Evolutionary conservation across 2,797 vertebrate genomes (phyloP), one percentile per base, ranked within the genome.

Genomic region (Hypotaenidia okinawae): DNA sequence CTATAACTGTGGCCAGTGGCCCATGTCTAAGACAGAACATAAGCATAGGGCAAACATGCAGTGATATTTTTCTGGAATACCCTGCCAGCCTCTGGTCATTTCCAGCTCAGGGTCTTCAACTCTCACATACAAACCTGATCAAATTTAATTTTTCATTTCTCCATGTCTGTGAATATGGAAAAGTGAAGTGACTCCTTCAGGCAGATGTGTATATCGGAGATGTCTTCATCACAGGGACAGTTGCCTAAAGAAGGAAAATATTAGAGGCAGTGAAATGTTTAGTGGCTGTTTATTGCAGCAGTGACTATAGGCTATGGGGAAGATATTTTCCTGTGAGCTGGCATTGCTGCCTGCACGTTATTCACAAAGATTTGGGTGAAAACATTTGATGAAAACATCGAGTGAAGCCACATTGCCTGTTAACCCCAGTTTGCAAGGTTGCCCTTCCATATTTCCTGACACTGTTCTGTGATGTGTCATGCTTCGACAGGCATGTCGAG

Each of bases 141-240:
- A 89, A 39, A 64, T 47, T 68, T 32, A 54, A 92, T 93, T 93
- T 88, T 95, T 95, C 89, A 85, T 93, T 79, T 81, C 45, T 80
- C 28, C 6, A 0, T 24, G 24, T 35, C 49, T 80, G 27, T 49
- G 81, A 57, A 13, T 10, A 77, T 61, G 75, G 79, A 82, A 12
- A 82, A 80, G 49, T 8, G 61, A 90, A 92, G 89, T 82, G 76
- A 68, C 57, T 95, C 39, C 89, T 91, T 33, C 32, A 85, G 90
- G 90, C 86, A 93, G 61, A 87, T 73, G 35, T 83, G 23, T 25
- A 10, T 55, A 16, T 68, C 63, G 75, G 39, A 57, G 61, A 23
- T 59, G 28, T 58, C 41, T 90, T 61, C 47, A 73, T 94, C 33
- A 27, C 2, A 35, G 45, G 88, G 93, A 83, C 86, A 89, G 78